phyloP scores from a whole-genome alignment of 2,113 vertebrate species.

The Setophaga coronata region DNA sequence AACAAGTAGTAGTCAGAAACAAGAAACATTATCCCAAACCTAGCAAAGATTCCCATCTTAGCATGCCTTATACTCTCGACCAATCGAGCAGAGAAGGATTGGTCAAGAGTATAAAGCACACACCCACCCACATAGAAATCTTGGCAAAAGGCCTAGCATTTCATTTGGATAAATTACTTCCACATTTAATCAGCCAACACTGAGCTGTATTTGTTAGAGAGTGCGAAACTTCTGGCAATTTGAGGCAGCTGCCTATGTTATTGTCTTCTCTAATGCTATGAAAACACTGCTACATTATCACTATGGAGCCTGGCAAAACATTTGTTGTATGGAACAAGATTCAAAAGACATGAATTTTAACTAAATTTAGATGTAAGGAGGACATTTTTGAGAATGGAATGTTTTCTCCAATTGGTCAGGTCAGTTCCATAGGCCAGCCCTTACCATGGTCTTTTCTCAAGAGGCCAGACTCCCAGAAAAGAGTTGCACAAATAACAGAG shows the following conservation, averaged over 20 bases:
- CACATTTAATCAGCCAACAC: conserved; percentile 44
- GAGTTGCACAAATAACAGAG: neutral
- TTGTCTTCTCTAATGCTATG: neutral
- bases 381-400: neutral
- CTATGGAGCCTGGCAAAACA: conserved; percentile 4
- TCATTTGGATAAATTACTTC: conserved; percentile 45
- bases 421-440: neutral
- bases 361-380: neutral
- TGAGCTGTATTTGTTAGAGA: neutral
- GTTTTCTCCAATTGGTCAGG: neutral
- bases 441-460: neutral
- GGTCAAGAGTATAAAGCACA: neutral
- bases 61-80: neutral
- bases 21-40: neutral
- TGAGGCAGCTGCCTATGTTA: neutral
- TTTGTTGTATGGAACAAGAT: neutral
- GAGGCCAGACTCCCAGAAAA: neutral
- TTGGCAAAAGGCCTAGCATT: conserved; percentile 14
- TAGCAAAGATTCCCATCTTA: neutral
- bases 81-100: neutral
- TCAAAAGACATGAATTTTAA: neutral
- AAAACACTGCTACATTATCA: neutral
- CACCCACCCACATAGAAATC: neutral
- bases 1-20: neutral
- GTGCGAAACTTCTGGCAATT: conserved; percentile 22